Evolutionary conservation across 2,888 invertebrate species (phyloP), one percentile per base, ranked within the genome.

Genomic region (Clitarchus hookeri): DNA sequence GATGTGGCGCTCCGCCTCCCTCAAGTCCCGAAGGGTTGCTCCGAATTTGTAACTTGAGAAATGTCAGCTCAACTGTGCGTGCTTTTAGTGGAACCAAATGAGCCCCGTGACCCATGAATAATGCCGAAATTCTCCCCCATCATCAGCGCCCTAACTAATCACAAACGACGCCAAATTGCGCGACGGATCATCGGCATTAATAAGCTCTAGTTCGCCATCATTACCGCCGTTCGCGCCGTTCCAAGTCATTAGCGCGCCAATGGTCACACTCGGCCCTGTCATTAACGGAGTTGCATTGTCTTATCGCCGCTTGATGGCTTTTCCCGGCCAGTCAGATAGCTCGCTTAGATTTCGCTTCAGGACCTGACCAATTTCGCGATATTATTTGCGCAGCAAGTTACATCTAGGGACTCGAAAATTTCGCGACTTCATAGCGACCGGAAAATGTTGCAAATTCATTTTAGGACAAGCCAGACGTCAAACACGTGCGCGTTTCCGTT

Each of bases 61-160:
- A 82, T 82, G 82, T 82, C 82, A 82, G 82, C 82, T 82, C 44
- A 82, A 82, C 82, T 82, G 82, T 82, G 82, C 44, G 82, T 44
- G 82, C 82, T 36, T 36, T 82, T 27, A 82, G 82, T 82, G 82
- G 27, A 82, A 82, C 82, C 27, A 82, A 82, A 82, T 82, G 82
- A 44, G 82, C 82, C 13, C 82, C 23, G 44, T 82, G 82, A 82
- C 82, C 82, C 82, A 82, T 82, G 82, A 82, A 82, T 82, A 82
- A 82, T 82, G 82, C 36, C n/a, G 82, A 79, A 79, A 79, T 25
- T n/a, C 27, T 27, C 27, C 79, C 79, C 27, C 19, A 26, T 8
- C 48, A n/a, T 1, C 65, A n/a, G 65, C 65, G n/a, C 65, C 65
- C 65, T 9, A 9, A 19, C 65, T 65, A 65, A 65, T 65, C 65